A percentile compares a stretch with the other conserved stretches of the same genome.
Conservation (phyloP, 1,140 invertebrate species). For the Zophobas atratus region DNA sequence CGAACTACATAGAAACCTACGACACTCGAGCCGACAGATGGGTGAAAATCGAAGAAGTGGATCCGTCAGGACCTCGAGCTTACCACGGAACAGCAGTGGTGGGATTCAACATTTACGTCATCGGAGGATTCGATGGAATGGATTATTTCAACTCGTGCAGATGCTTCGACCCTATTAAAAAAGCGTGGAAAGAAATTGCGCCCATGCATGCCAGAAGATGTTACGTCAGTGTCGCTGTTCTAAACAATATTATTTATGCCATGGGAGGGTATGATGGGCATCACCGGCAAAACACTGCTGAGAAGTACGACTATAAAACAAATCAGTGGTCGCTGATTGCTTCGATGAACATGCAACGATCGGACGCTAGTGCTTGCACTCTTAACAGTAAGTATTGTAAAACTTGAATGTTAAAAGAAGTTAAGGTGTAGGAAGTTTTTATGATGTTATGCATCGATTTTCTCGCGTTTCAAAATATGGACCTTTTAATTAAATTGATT, state of each 20-base stretch:
- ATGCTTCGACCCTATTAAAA: constrained; percentile 77
- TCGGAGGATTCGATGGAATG: constrained; percentile 79
- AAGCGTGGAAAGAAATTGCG: constrained; percentile 76
- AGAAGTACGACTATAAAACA: constrained; percentile 79
- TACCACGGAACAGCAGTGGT: constrained; percentile 83
- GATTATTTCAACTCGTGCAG: constrained; percentile 78
- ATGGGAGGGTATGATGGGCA: constrained; percentile 86
- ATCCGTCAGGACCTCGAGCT: constrained; percentile 76
- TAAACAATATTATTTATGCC: constrained; percentile 78
- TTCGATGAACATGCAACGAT: constrained; percentile 78
- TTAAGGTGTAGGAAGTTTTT: neutral
- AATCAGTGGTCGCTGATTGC: constrained; percentile 78
- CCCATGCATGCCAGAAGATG: constrained; percentile 78
- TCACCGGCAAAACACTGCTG: constrained; percentile 81
- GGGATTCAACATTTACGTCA: constrained; percentile 77
- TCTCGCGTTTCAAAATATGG: neutral
- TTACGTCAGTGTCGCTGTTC: constrained; percentile 78
- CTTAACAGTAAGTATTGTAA: constrained; percentile 69
- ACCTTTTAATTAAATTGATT: constrained; percentile 36
- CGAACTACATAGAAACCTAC: constrained; percentile 83
- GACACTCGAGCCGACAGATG: constrained; percentile 84
- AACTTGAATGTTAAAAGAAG: too few relatives aligned
- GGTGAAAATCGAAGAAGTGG: constrained; percentile 76
- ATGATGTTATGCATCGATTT: neutral
- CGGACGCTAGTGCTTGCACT: constrained; percentile 79